These are phyloP conservation scores for Noctuana brunneofusca DNA, from an alignment of 2,888 invertebrate genomes.

Conservation along the genomic window DNA sequence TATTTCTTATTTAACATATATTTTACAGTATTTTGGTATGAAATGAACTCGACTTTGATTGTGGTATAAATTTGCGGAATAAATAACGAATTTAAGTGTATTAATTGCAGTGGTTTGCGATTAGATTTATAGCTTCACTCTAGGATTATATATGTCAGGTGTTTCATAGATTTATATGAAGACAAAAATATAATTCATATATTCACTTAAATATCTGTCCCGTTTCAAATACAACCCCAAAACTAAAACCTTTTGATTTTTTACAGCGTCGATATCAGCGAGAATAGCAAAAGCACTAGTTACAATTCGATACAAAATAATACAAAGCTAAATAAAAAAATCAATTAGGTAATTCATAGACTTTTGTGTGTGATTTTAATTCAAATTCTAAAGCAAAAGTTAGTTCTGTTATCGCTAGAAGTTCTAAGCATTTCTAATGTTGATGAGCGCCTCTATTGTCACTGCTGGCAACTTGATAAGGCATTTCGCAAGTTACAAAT, in stretches of 20 bases:
- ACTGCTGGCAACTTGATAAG: slow-evolving; percentile 29
- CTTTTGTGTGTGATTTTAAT: neutral
- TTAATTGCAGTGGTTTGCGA: neutral
- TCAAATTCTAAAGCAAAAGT: neutral
- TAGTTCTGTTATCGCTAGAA: slow-evolving; percentile 13
- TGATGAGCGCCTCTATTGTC: slow-evolving; percentile 29
- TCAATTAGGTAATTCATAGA: too few relatives aligned
- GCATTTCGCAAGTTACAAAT: slow-evolving; percentile 27
- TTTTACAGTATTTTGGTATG: slow-evolving; percentile 1
- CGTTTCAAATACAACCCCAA: too few relatives aligned
- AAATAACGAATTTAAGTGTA: neutral
- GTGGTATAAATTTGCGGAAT: neutral
- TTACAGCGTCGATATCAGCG: too few relatives aligned
- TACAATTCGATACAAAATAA: too few relatives aligned
- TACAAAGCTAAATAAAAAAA: too few relatives aligned
- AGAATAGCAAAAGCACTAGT: too few relatives aligned
- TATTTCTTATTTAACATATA: neutral
- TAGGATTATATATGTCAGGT: too few relatives aligned
- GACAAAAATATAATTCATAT: too few relatives aligned
- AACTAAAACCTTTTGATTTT: too few relatives aligned
- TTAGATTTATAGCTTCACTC: too few relatives aligned
- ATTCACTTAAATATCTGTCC: too few relatives aligned
- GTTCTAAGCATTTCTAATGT: slow-evolving; percentile 30
- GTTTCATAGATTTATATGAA: too few relatives aligned
- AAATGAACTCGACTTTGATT: neutral